Evolutionary conservation across 2,797 vertebrate species (phyloP), one percentile per base, ranked within the genome.

Genomic region (Phataginus tricuspis): DNA sequence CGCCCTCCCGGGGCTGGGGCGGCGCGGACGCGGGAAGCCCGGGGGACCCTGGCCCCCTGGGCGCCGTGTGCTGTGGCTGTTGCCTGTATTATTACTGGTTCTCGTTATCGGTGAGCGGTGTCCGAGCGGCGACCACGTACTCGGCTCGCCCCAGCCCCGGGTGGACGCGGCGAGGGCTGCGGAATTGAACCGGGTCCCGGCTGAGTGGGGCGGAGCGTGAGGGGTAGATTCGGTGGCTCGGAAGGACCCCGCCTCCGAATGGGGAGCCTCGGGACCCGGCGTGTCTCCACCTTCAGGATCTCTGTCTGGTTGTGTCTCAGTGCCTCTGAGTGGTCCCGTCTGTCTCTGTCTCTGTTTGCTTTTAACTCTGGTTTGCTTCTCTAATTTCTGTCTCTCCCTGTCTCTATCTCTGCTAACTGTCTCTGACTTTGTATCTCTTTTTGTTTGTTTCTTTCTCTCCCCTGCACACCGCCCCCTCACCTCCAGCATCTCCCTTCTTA

Each of bases 141-240:
- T 4, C 0, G 88, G 69, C 93, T 85, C 25, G 74, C 69, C n/a
- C 77, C 10, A 1, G 88, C 85, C 91, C 57, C 10, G 63, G 69
- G 93, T 15, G 71, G 87, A 82, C 92, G 95, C 86, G 59, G 83
- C 92, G 5, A 34, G 85, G 95, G 95, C 86, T 96, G 97, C 94
- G 69, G 93, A 86, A 89, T 2, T 31, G 74, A 74, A 69, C 91
- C 11, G 4, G 31, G 88, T 80, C 92, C 68, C 2, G 15, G 61
- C 49, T 0, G 74, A 78, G 79, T 1, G 45, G 86, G 83, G 85
- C 45, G 64, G 25, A 74, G 37, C 25, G 3, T 61, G 79, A n/a
- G 80, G 80, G n/a, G n/a, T 4, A 7, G 69, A 11, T 31, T 25
- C 25, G 5, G 64, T 83, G 64, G 37, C 34, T 29, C 85, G 27